Conservation (phyloP, 2,797 vertebrate genomes). For the Mus spretus region DNA sequence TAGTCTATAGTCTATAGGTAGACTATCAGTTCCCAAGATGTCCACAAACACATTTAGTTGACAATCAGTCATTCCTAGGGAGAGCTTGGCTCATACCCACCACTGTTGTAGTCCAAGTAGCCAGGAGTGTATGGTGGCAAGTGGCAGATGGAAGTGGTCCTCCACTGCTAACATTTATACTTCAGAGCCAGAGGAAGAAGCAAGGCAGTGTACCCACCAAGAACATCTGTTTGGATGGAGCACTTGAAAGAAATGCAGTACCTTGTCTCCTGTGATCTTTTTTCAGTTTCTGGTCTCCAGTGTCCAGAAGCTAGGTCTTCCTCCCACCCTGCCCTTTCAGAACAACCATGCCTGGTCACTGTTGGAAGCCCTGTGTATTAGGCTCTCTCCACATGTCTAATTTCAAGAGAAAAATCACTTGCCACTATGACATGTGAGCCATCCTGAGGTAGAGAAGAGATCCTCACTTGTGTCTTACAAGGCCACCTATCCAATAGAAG, state of each 20-base stretch:
- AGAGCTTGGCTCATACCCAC: background rate
- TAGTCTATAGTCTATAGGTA: background rate
- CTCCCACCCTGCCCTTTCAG: too few species aligned
- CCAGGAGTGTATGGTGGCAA: background rate
- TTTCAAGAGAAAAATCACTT: slow-evolving; percentile 72
- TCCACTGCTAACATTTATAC: background rate
- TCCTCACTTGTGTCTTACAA: slow-evolving; percentile 63
- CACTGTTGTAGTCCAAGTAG: too few species aligned
- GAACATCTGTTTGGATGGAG: background rate
- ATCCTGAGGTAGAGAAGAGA: slow-evolving; percentile 79
- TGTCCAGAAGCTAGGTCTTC: fast-evolving
- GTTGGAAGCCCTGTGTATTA: background rate
- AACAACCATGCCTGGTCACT: fast-evolving
- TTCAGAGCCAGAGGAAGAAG: slow-evolving; percentile 15
- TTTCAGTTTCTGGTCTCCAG: background rate
- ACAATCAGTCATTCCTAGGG: background rate
- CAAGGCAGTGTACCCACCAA: background rate
- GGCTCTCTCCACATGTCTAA: background rate
- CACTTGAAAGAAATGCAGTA: background rate
- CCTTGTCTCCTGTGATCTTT: background rate
- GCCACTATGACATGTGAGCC: slow-evolving; percentile 65
- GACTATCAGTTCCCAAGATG: background rate
- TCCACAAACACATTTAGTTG: background rate
- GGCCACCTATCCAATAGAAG: slow-evolving; percentile 73
- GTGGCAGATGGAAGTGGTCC: background rate